phyloP scores from a whole-genome alignment of 2,797 vertebrate species.

The Zenarchopterus dispar region DNA sequence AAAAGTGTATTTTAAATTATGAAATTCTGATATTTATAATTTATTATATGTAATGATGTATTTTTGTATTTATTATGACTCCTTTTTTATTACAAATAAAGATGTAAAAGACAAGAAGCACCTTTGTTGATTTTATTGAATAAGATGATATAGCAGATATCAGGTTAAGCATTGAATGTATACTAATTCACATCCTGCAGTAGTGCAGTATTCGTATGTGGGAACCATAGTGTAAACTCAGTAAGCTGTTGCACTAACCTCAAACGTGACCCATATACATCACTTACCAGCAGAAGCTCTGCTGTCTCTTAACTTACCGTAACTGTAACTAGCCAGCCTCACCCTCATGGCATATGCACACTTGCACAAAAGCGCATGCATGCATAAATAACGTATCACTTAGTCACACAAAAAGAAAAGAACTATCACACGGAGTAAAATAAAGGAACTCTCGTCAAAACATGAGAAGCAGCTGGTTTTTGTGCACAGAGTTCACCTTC shows the following conservation, averaged over 20 bases:
- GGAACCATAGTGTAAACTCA: constrained; percentile 43
- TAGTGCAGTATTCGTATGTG: constrained; percentile 33
- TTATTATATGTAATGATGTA: constrained; percentile 20
- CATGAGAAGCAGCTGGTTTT: neutral
- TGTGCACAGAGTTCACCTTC: neutral
- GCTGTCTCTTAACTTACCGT: constrained; percentile 74
- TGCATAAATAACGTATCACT: constrained; percentile 23
- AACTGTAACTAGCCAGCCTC: constrained; percentile 69
- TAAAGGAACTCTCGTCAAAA: neutral
- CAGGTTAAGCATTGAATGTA: constrained; percentile 10
- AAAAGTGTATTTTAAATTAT: neutral
- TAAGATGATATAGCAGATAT: neutral
- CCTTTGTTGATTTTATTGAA: constrained; percentile 12
- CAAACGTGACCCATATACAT: constrained; percentile 82
- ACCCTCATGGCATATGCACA: constrained; percentile 48
- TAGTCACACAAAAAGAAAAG: constrained; percentile 34
- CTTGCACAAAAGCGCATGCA: constrained; percentile 26
- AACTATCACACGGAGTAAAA: constrained; percentile 8
- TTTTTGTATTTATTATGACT: constrained; percentile 60
- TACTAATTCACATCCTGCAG: constrained; percentile 50
- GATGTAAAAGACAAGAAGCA: neutral
- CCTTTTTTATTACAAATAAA: constrained; percentile 50
- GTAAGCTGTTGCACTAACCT: constrained; percentile 67
- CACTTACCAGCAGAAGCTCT: constrained; percentile 80
- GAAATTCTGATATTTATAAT: constrained; percentile 38